phyloP scores from a whole-genome alignment of 2,888 invertebrate species.

The Belgica antarctica region DNA sequence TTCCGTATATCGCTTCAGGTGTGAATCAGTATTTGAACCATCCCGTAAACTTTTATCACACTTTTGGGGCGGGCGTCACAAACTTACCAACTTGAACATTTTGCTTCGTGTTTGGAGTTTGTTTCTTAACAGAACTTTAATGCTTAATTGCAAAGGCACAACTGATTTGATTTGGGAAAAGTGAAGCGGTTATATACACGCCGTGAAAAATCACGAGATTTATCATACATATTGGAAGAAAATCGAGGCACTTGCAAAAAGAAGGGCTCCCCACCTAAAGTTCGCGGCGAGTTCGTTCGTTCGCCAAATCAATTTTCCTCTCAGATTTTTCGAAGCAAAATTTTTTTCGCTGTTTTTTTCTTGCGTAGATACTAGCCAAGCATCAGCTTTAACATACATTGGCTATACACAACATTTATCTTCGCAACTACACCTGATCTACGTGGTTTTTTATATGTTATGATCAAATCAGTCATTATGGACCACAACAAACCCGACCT shows the following conservation, averaged over 20 bases:
- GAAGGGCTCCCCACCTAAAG: conserved; percentile 42
- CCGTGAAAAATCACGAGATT: conserved; percentile 34
- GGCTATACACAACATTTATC: not conserved
- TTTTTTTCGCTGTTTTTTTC: not conserved
- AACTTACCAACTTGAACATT: conserved; percentile 44
- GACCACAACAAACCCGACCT: conserved; percentile 10
- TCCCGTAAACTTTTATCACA: not conserved
- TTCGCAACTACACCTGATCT: conserved; percentile 12
- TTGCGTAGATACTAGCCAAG: too few species aligned
- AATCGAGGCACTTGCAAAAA: conserved; percentile 20
- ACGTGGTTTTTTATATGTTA: conserved; percentile 27
- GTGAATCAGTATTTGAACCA: too few species aligned
- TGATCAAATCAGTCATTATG: conserved; percentile 24
- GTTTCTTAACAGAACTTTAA: conserved; percentile 36
- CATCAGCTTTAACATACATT: not conserved
- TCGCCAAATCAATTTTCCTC: conserved; percentile 35
- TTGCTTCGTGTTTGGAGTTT: conserved; percentile 25
- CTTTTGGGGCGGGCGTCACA: not conserved
- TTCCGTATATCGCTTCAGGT: not conserved
- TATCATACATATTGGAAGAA: conserved; percentile 37
- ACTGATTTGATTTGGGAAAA: conserved; percentile 37
- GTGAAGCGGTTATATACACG: conserved; percentile 18
- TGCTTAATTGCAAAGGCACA: conserved; percentile 36
- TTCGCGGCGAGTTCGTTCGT: not conserved
- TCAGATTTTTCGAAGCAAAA: not conserved